Conservation (phyloP, 92 coral and sea anemone genomes). For the Phenganax subtilis region DNA sequence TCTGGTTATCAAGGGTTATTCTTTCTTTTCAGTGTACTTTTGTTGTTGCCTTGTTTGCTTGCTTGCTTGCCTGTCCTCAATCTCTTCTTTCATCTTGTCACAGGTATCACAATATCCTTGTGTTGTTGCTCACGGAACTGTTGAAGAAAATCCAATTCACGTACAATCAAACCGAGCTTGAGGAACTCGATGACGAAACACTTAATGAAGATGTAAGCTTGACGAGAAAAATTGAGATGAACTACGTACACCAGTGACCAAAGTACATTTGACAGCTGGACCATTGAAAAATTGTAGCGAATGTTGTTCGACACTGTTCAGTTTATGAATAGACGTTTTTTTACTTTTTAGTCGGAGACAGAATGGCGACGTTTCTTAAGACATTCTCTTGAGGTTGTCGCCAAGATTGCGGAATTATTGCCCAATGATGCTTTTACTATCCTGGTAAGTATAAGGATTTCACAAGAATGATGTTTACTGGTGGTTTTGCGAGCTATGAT, state of each 20-base stretch:
- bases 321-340: background rate
- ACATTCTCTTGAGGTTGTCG: constrained; percentile 81
- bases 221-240: background rate
- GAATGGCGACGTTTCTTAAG: constrained; percentile 95
- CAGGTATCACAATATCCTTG: constrained; percentile 79
- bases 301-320: background rate
- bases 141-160: constrained; percentile 80
- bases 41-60: background rate
- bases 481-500: too few species aligned
- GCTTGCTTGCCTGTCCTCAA: background rate
- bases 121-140: constrained; percentile 75
- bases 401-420: constrained; percentile 82
- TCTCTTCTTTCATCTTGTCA: background rate
- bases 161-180: constrained; percentile 72
- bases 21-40: background rate
- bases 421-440: constrained; percentile 88
- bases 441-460: constrained; percentile 57
- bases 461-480: too few species aligned
- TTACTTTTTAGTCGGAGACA: constrained; percentile 67
- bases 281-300: background rate
- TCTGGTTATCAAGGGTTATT: background rate
- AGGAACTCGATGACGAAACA: constrained; percentile 72
- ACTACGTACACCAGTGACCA: background rate
- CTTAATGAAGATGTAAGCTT: constrained; percentile 79
- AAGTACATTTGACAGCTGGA: background rate